Evolutionary conservation across 2,113 vertebrate species (phyloP).

Genomic region (Dasyprocta punctata): DNA sequence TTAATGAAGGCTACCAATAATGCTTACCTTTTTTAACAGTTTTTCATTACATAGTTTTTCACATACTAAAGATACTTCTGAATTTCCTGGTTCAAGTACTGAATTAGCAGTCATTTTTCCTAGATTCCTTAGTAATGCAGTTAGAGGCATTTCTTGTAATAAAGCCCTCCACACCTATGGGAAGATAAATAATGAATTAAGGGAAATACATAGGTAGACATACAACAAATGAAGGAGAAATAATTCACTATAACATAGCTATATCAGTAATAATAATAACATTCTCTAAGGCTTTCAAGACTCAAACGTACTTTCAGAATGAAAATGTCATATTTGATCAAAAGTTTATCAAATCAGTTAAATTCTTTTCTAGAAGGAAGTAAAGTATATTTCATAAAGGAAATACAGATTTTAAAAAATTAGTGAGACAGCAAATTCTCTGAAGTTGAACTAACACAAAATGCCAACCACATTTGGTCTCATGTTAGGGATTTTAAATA

Average conservation of each 20-base stretch:
- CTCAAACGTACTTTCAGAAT: constrained; percentile 2
- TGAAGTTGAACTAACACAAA: neutral
- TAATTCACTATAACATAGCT: neutral
- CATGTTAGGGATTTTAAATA: constrained; percentile 1
- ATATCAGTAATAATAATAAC: neutral
- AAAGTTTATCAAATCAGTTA: constrained; percentile 45
- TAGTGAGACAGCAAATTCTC: neutral
- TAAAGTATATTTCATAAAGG: neutral
- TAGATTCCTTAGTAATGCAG: constrained; percentile 89
- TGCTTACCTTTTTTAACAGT: constrained; percentile 90
- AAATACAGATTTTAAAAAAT: constrained; percentile 20
- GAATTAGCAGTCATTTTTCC: constrained; percentile 93
- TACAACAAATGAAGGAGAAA: neutral
- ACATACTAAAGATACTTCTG: constrained; percentile 91
- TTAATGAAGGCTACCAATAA: neutral
- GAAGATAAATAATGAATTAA: neutral
- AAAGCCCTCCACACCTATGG: constrained; percentile 93
- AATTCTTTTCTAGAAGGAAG: neutral
- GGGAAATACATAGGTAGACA: neutral
- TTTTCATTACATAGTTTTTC: constrained; percentile 93
- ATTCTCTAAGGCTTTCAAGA: neutral
- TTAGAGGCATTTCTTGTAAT: constrained; percentile 95
- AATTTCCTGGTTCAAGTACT: constrained; percentile 90
- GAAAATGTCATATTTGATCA: neutral
- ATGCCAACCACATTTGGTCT: neutral